Evolutionary conservation across 2,113 vertebrate species (phyloP), one percentile per base, ranked within the genome.

Genomic region (Mesembrinibis cayennensis): DNA sequence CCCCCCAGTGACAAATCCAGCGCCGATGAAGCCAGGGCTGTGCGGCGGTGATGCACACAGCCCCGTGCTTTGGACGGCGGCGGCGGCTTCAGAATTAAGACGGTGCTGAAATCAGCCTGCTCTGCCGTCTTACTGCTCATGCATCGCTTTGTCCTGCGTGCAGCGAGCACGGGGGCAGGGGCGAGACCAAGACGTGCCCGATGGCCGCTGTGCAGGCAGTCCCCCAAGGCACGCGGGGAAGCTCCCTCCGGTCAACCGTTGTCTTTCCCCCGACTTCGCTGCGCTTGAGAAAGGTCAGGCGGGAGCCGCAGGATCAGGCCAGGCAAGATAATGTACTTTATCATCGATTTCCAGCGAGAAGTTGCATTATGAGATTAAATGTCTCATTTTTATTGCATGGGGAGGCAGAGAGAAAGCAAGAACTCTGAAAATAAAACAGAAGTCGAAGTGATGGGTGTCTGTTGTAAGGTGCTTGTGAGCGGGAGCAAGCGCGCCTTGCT

Each of bases 311-410:
- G 89, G 94, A 80, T 85, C 77, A 73, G 81, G 55, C 50, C 50
- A 38, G 77, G 87, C 70, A 82, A 56, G 70, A 58, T 94, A 96
- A 96, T 88, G 91, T 38, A 80, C 58, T 76, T 94, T 59, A 70
- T 50, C 91, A 94, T 96, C 82, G 93, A 96, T 96, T 97, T 95
- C 92, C 87, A 91, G 78, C 3, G 19, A 97, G 93, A 85, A 93
- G 63, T 70, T 91, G 87, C 87, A 84, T 96, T 96, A 95, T 90
- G 93, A 96, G 91, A 95, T 97, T 95, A 91, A 95, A 80, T 94
- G 63, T 77, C 93, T 96, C 79, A 66, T 91, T 96, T 95, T 96
- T 95, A 96, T 95, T 94, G 91, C 91, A 42, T 69, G 59, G 91
- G 71, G 87, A 96, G 87, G 58, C 45, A 72, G 77, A 90, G 53